These are phyloP conservation scores for Drosophila navojoa DNA, from an alignment of 1,140 invertebrate genomes.

Conservation along the genomic window DNA sequence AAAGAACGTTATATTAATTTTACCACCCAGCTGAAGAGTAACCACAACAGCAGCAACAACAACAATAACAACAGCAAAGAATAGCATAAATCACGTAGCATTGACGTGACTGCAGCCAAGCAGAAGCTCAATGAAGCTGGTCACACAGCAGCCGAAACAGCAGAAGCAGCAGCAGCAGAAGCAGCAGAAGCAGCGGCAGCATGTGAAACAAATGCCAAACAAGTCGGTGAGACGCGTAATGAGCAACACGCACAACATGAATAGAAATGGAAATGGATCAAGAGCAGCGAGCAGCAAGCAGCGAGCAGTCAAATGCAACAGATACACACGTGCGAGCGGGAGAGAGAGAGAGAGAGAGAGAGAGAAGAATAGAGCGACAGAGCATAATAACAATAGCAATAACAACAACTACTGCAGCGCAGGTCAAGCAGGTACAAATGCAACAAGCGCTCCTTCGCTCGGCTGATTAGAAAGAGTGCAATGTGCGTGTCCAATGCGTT, in stretches of 20 bases:
- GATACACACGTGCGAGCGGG: conserved; percentile 27
- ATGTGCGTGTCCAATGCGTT: conserved; percentile 48
- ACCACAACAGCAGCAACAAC: conserved; percentile 15
- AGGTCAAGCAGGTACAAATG: conserved; percentile 82
- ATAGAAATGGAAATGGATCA: conserved; percentile 80
- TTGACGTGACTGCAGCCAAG: conserved; percentile 76
- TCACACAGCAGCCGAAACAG: conserved; percentile 27
- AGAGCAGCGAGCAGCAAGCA: conserved; percentile 53
- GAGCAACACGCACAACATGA: conserved; percentile 77
- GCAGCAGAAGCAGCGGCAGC: conserved; percentile 19
- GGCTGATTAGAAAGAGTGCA: conserved; percentile 77
- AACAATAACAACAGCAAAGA: conserved; percentile 40
- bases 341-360: conserved; percentile 6
- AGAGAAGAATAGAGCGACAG: conserved; percentile 2
- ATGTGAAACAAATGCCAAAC: conserved; percentile 41
- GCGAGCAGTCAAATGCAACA: conserved; percentile 57
- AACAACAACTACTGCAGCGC: conserved; percentile 44
- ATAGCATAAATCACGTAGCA: conserved; percentile 52
- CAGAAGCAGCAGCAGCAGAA: conserved; percentile 18
- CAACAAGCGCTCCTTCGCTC: conserved; percentile 68
- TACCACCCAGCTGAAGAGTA: conserved; percentile 49
- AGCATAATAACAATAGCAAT: conserved; percentile 1
- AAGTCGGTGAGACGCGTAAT: conserved; percentile 57
- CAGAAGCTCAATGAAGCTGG: conserved; percentile 72
- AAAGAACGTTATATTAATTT: conserved; percentile 77